Evolutionary conservation across 1,140 invertebrate genomes (phyloP).

Genomic region (Sitodiplosis mosellana): DNA sequence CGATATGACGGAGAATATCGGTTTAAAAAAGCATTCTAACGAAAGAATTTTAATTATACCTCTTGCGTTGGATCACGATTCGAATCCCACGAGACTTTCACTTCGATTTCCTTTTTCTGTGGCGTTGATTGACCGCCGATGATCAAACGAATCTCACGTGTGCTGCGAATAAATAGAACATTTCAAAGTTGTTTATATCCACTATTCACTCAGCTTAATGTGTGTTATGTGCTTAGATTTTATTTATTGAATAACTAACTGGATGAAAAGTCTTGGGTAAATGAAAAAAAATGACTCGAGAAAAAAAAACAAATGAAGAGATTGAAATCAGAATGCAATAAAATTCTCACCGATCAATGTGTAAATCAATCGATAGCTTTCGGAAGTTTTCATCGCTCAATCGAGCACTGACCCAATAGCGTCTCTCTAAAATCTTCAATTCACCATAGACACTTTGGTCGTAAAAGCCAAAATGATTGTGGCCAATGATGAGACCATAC

Average conservation of each 20-base stretch:
- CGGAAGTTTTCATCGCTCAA: constrained; percentile 15
- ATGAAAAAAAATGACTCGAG: no score
- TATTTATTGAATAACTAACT: no score
- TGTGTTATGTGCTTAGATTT: no score
- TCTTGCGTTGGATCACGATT: constrained; percentile 59
- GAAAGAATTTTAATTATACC: constrained; percentile 24
- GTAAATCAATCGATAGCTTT: constrained; percentile 33
- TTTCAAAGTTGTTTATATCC: no score
- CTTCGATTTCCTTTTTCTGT: constrained; percentile 37
- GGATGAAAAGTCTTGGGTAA: no score
- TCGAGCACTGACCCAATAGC: constrained; percentile 35
- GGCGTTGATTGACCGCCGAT: constrained; percentile 34
- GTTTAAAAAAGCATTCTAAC: no score
- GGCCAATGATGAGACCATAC: constrained; percentile 17
- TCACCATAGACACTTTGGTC: constrained; percentile 40
- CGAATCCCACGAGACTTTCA: constrained; percentile 63
- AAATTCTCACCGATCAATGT: constrained; percentile 48
- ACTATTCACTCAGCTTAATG: no score
- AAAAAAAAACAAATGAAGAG: no score
- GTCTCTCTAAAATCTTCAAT: constrained; percentile 38
- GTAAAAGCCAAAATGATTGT: constrained; percentile 16
- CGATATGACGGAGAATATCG: no score
- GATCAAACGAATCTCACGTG: constrained; percentile 50
- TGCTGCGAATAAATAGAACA: constrained; percentile 22
- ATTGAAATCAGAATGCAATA: no score